These are phyloP conservation scores for Odontocerum albicorne DNA, from an alignment of 2,888 invertebrate species.

Conservation along the genomic window DNA sequence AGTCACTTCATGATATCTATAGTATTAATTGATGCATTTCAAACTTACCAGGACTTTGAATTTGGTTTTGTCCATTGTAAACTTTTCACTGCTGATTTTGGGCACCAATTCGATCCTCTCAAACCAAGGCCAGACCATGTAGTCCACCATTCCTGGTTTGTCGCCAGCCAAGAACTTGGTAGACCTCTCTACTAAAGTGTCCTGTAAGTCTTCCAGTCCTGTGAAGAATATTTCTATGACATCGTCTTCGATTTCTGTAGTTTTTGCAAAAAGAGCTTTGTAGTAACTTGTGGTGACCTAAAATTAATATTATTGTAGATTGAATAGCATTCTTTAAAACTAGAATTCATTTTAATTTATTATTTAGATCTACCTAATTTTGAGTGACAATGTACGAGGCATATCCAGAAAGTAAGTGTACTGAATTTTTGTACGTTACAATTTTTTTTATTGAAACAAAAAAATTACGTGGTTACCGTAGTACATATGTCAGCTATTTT, in stretches of 20 bases:
- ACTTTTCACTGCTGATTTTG: slow-evolving; percentile 63
- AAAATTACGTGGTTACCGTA: too few species aligned
- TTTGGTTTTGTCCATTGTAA: slow-evolving; percentile 64
- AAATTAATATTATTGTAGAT: too few species aligned
- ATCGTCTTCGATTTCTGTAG: slow-evolving; percentile 45
- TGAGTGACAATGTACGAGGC: too few species aligned
- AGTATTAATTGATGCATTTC: background rate
- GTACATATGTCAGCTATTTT: too few species aligned
- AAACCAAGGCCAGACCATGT: slow-evolving; percentile 86
- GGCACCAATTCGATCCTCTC: slow-evolving; percentile 63
- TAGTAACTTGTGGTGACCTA: slow-evolving; percentile 60
- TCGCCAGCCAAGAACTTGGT: slow-evolving; percentile 68
- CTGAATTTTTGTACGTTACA: too few species aligned
- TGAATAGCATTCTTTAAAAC: too few species aligned
- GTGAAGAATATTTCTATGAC: slow-evolving; percentile 56
- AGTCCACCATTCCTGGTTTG: slow-evolving; percentile 76
- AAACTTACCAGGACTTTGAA: slow-evolving; percentile 67
- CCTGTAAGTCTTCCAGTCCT: slow-evolving; percentile 66
- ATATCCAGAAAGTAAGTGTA: too few species aligned
- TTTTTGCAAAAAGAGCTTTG: slow-evolving; percentile 52
- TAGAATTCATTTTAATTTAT: too few species aligned
- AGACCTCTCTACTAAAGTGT: slow-evolving; percentile 63
- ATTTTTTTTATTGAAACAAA: too few species aligned
- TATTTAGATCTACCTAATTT: too few species aligned
- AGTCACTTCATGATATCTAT: background rate